These are phyloP conservation scores for Diaphora mendica DNA, from an alignment of 2,888 invertebrate genomes.

Conservation along the genomic window DNA sequence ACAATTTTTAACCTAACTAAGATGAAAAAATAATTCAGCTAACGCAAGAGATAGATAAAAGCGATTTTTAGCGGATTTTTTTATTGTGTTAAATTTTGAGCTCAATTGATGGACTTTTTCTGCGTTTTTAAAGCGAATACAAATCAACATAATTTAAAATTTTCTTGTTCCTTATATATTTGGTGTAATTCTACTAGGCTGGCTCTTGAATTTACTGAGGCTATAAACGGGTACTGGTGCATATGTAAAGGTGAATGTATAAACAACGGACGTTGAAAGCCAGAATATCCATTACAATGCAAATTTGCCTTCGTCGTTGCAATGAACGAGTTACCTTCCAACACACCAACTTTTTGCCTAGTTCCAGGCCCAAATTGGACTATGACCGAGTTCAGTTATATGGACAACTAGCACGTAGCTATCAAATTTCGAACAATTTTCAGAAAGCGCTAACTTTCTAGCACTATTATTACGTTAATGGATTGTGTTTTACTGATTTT, in stretches of 20 bases:
- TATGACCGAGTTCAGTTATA: constrained; percentile 67
- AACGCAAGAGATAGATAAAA: too few species aligned
- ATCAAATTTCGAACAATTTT: constrained; percentile 44
- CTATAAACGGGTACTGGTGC: constrained; percentile 58
- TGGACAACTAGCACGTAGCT: constrained; percentile 43
- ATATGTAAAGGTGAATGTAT: constrained; percentile 67
- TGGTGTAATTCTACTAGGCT: constrained; percentile 30
- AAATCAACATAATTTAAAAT: too few species aligned
- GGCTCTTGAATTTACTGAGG: constrained; percentile 53
- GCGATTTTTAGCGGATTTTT: too few species aligned
- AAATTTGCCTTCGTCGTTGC: constrained; percentile 74
- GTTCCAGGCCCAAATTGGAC: constrained; percentile 71
- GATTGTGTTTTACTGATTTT: constrained; percentile 25
- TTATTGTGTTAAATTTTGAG: too few species aligned
- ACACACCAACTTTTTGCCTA: constrained; percentile 74
- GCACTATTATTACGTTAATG: constrained; percentile 41
- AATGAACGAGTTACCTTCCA: constrained; percentile 76
- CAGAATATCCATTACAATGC: constrained; percentile 81
- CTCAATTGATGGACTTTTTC: too few species aligned
- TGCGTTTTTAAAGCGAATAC: too few species aligned
- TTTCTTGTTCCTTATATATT: too few species aligned
- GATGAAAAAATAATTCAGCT: too few species aligned
- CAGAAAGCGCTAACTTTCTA: constrained; percentile 30
- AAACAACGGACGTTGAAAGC: constrained; percentile 64
- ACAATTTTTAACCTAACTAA: too few species aligned